Evolutionary conservation across 2,888 invertebrate species (phyloP).

Genomic region (Patella ulyssiponensis): DNA sequence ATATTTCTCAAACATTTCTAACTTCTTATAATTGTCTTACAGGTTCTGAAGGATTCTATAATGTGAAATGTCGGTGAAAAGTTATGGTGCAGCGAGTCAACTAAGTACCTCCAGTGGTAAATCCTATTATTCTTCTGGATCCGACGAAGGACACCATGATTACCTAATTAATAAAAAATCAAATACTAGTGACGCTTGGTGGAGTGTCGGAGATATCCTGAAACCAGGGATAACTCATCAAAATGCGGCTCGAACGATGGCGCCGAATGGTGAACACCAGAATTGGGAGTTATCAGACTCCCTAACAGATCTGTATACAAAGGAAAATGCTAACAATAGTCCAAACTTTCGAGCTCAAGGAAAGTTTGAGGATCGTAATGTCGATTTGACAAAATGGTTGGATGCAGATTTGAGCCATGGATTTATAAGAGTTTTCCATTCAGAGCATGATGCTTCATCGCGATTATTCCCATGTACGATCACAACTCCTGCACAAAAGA

Average conservation of each 20-base stretch:
- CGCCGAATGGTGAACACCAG: slow-evolving; percentile 56
- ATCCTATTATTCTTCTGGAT: not conserved
- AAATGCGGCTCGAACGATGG: slow-evolving; percentile 46
- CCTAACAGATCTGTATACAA: slow-evolving; percentile 64
- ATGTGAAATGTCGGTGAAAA: slow-evolving; percentile 28
- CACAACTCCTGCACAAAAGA: slow-evolving; percentile 68
- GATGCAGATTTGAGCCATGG: slow-evolving; percentile 67
- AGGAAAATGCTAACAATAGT: slow-evolving; percentile 28
- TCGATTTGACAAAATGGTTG: slow-evolving; percentile 62
- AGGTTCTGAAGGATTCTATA: not conserved
- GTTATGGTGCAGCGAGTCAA: slow-evolving; percentile 17
- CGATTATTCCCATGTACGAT: slow-evolving; percentile 68
- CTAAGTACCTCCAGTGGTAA: slow-evolving; percentile 10
- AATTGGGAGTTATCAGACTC: slow-evolving; percentile 70
- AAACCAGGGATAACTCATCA: slow-evolving; percentile 52
- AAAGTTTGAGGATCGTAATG: slow-evolving; percentile 32
- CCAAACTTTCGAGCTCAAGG: not conserved
- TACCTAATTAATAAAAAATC: slow-evolving; percentile 23
- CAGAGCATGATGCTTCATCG: slow-evolving; percentile 58
- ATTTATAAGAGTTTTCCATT: slow-evolving; percentile 68
- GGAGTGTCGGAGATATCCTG: slow-evolving; percentile 59
- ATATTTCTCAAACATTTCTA: no score
- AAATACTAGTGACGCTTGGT: slow-evolving; percentile 59
- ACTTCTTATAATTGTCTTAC: not conserved
- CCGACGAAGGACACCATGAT: not conserved